Evolutionary conservation across 2,113 vertebrate species (phyloP), one percentile per base, ranked within the genome.

Genomic region (Pangasianodon hypophthalmus): DNA sequence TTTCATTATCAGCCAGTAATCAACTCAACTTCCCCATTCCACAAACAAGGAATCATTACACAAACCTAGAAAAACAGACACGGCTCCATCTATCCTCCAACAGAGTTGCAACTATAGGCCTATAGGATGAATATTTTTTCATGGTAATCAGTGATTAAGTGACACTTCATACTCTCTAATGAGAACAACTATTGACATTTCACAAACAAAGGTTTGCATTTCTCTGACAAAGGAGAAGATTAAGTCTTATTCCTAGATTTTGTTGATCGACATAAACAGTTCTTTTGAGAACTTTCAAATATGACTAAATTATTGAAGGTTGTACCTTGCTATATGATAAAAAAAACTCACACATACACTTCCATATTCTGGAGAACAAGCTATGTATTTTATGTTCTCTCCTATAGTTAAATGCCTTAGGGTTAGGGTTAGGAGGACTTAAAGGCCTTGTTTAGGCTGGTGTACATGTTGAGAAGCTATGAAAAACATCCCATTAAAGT

Each of bases 111-210:
- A 46, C 9, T 41, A 32, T 50, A 50, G 58, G 10, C 13, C 32
- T 24, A 58, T 48, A 73, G 50, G 85, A 46, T 46, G 29, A 26
- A 48, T 46, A 58, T 77, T 26, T 32, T 83, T 93, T 90, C 50
- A 81, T 26, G 69, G 32, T 71, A 14, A 41, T 73, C 32, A 73
- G 16, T 91, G 88, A 89, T 89, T 82, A 84, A 88, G 80, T 64
- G 67, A 69, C 67, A 75, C 21, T 56, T 50, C 46, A 41, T 73
- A 44, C 46, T 54, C 5, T 37, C 44, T 87, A 89, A 92, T 84
- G 87, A 80, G 87, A 92, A 94, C 87, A 91, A 95, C 91, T 94
- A 89, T 91, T 67, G 48, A 54, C 88, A 95, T 67, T 13, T 94
- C 91, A 87, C 50, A 75, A 93, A 91, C 90, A 64, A 93, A 95